Percentiles rank a stretch among this genome's conserved stretches.
Evolutionary conservation across 2,797 vertebrate genomes (phyloP).

Genomic region (Etheostoma nigrum): DNA sequence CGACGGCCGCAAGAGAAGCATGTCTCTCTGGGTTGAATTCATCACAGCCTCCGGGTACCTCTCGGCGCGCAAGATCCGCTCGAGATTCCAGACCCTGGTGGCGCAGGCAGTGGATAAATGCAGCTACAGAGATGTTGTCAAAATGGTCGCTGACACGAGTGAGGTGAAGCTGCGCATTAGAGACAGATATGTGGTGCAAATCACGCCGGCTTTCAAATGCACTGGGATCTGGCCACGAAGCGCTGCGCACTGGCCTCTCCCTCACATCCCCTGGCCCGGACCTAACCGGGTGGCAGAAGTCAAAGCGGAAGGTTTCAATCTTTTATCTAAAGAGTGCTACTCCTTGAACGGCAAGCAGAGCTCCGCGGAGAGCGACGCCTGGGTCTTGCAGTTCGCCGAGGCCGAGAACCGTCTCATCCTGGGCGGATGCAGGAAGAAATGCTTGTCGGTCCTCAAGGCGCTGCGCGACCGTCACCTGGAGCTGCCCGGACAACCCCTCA

Average conservation of each 20-base stretch:
- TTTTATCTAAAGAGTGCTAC: slow-evolving; percentile 99
- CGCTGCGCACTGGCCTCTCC: slow-evolving; percentile 98
- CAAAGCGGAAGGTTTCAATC: slow-evolving; percentile 99
- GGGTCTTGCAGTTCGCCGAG: slow-evolving; percentile 99
- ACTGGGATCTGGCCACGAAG: slow-evolving; percentile 99
- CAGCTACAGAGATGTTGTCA: slow-evolving; percentile 99
- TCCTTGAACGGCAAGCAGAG: slow-evolving; percentile 99
- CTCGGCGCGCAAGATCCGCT: slow-evolving; percentile 98
- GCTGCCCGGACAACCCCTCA: slow-evolving; percentile 95
- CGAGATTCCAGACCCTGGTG: slow-evolving; percentile 97
- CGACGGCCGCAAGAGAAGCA: slow-evolving; percentile 98
- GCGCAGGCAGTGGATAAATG: slow-evolving; percentile 99
- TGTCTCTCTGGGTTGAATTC: slow-evolving; percentile 99
- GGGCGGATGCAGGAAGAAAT: slow-evolving; percentile 98
- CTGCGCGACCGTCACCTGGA: slow-evolving; percentile 98
- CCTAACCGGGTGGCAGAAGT: slow-evolving; percentile 98
- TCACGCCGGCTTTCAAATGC: slow-evolving; percentile 99
- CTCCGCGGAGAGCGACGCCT: slow-evolving; percentile 99
- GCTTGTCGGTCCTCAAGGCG: slow-evolving; percentile 95
- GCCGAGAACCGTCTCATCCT: slow-evolving; percentile 98
- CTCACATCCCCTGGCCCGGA: slow-evolving; percentile 99
- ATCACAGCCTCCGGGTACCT: slow-evolving; percentile 99
- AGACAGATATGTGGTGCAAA: slow-evolving; percentile 98
- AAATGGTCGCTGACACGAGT: slow-evolving; percentile 99
- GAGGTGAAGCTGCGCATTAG: slow-evolving; percentile 97